These are phyloP conservation scores for Cheilosia variabilis DNA, from an alignment of 2,888 invertebrate species.

Conservation along the genomic window DNA sequence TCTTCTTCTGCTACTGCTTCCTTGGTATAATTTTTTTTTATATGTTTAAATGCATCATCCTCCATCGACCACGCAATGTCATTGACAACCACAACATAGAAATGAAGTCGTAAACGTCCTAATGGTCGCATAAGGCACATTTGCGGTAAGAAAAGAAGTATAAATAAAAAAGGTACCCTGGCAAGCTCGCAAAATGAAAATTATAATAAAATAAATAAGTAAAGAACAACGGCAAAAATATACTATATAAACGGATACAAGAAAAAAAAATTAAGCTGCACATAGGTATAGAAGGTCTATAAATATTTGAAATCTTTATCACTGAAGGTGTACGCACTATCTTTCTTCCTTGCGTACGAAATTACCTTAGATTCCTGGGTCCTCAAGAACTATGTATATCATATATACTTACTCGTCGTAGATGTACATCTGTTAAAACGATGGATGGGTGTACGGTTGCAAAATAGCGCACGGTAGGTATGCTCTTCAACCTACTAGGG, in stretches of 20 bases:
- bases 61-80: conserved; percentile 71
- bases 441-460: conserved; percentile 59
- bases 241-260: conserved; percentile 42
- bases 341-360: conserved; percentile 28
- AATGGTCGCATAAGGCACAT: conserved; percentile 70
- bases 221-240: conserved; percentile 55
- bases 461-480: conserved; percentile 48
- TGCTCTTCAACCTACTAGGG: conserved; percentile 1
- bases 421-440: conserved; percentile 29
- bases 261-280: conserved; percentile 20
- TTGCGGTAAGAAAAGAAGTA: conserved; percentile 60
- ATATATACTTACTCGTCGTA: conserved; percentile 1
- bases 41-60: conserved; percentile 74
- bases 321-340: conserved; percentile 72
- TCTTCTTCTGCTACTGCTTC: conserved; percentile 37
- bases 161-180: conserved; percentile 66
- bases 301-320: conserved; percentile 72
- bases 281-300: conserved; percentile 58
- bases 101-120: conserved; percentile 73
- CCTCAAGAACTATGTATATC: conserved; percentile 36
- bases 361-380: conserved; percentile 43
- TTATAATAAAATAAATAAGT: conserved; percentile 75
- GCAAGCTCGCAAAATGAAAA: conserved; percentile 69
- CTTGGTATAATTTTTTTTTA: conserved; percentile 52
- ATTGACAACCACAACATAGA: conserved; percentile 72